Evolutionary conservation across 2,113 vertebrate genomes (phyloP), one percentile per base, ranked within the genome.

Genomic region (Myiozetetes cayanensis): DNA sequence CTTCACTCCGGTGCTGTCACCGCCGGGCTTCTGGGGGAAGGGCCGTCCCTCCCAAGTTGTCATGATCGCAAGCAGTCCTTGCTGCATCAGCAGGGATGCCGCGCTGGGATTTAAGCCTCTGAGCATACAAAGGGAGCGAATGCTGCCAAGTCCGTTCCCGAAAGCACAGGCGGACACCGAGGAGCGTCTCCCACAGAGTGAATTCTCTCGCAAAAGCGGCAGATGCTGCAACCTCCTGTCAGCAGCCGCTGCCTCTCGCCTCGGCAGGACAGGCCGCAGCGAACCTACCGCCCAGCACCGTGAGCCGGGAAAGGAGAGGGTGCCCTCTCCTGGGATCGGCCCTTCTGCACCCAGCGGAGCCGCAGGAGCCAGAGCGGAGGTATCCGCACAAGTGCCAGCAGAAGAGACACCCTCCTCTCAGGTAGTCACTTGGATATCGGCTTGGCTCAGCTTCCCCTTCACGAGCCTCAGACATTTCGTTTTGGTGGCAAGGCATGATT

Each of bases 291-390:
- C 7, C 20, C 4, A 35, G 53, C 3, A 1, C 61, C 56, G 28
- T 1, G 5, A 41, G 53, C 2, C 1, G n/a, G 31, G 46, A 44
- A 28, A 58, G 30, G 33, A 39, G 76, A 37, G 25, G 50, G 25
- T 2, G 1, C 37, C 28, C 4, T 82, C 31, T 19, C 4, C 35
- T 17, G 47, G 5, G 16, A 18, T 24, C 17, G 31, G 27, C 89
- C 44, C 8, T 1, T 27, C 63, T 0, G 2, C 50, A 25, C 24
- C 44, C 80, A 20, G 0, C 30, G 4, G 18, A 63, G 66, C 82
- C 56, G 37, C 58, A 9, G 56, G 56, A 68, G 39, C 31, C 53
- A 37, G 25, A 62, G 58, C 10, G 3, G 55, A 44, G 52, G 18
- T 16, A 8, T 39, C 59, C 27, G 35, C 33, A 3, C 3, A 12